Evolutionary conservation across 2,113 vertebrate genomes (phyloP).

Genomic region (Fulmarus glacialis): DNA sequence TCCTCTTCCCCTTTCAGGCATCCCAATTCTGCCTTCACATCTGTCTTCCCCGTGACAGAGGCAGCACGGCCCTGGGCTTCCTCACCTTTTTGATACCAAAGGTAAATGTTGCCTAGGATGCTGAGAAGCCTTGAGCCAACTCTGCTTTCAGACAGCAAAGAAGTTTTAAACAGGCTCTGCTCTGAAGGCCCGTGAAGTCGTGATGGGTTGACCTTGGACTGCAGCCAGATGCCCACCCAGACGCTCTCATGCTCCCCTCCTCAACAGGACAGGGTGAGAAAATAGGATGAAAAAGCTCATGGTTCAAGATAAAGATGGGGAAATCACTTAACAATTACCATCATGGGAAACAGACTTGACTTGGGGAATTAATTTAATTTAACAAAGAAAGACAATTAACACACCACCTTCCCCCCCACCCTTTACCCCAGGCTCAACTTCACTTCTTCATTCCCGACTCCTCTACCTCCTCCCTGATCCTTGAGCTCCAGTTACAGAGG

Average conservation of each 20-base stretch:
- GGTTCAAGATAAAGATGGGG: neutral
- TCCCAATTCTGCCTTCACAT: neutral
- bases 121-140: neutral
- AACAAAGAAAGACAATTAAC: neutral
- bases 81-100: neutral
- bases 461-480: neutral
- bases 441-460: neutral
- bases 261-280: neutral
- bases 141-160: neutral
- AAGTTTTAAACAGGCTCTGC: neutral
- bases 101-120: neutral
- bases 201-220: neutral
- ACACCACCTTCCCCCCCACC: no score
- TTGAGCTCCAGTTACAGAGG: neutral
- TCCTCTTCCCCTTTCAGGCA: neutral
- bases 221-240: neutral
- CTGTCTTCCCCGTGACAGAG: neutral
- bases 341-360: neutral
- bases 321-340: neutral
- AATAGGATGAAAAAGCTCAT: neutral
- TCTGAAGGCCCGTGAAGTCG: neutral
- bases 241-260: neutral
- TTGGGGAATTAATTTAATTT: neutral
- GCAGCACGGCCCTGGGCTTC: neutral
- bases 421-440: neutral